phyloP scores from a whole-genome alignment of 1,140 invertebrate species.

The Macrotrachela quadricornifera region DNA sequence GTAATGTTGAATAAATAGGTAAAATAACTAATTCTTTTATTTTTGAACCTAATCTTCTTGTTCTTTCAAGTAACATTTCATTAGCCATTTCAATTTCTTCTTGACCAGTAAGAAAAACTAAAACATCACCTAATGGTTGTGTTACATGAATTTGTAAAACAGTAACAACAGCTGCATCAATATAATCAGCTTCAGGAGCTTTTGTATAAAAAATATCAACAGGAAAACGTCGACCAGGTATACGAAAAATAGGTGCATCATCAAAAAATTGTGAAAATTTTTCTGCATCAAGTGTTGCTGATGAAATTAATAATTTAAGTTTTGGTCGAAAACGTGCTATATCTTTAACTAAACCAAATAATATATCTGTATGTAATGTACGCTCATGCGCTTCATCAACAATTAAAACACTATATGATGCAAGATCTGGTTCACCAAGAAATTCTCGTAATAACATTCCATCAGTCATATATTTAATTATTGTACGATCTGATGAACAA shows the following conservation, averaged over 20 bases:
- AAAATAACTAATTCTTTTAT: slow-evolving; percentile 75
- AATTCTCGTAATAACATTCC: slow-evolving; percentile 92
- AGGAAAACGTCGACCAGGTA: slow-evolving; percentile 59
- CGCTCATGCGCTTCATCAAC: slow-evolving; percentile 98
- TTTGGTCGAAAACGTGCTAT: slow-evolving; percentile 79
- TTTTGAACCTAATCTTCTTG: slow-evolving; percentile 67
- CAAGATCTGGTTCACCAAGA: slow-evolving; percentile 79
- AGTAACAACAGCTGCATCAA: slow-evolving; percentile 86
- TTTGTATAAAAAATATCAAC: slow-evolving; percentile 97
- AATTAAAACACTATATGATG: slow-evolving; percentile 85
- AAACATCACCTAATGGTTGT: slow-evolving; percentile 75
- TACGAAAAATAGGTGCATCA: slow-evolving; percentile 87
- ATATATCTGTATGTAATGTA: slow-evolving; percentile 87
- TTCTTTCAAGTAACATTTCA: slow-evolving; percentile 67
- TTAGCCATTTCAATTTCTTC: slow-evolving; percentile 89
- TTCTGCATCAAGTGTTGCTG: slow-evolving; percentile 85
- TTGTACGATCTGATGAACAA: slow-evolving; percentile 46
- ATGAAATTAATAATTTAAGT: slow-evolving; percentile 85
- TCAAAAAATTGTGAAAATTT: slow-evolving; percentile 98
- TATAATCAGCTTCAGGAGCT: slow-evolving; percentile 91
- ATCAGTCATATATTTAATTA: slow-evolving; percentile 99
- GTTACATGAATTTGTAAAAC: slow-evolving; percentile 84
- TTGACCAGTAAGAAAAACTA: slow-evolving; percentile 82
- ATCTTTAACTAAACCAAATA: slow-evolving; percentile 95
- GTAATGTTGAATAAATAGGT: slow-evolving; percentile 91